phyloP scores from a whole-genome alignment of 1,140 invertebrate species.

The Papilio aristodemus region DNA sequence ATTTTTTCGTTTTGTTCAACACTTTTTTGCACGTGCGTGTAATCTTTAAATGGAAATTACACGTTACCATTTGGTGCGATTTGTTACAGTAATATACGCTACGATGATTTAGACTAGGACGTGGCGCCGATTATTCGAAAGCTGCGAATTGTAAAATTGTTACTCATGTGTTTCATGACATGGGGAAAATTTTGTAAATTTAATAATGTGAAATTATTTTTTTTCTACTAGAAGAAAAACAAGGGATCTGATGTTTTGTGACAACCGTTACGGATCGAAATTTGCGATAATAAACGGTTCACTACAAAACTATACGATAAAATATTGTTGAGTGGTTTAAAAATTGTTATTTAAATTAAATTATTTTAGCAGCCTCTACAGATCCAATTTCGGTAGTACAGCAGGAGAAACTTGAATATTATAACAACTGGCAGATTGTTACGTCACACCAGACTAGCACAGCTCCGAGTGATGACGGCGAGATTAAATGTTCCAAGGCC shows the following conservation, averaged over 20 bases:
- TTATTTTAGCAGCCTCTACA: background rate
- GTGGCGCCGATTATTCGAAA: background rate
- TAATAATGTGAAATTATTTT: too few species aligned
- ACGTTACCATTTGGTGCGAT: slow-evolving; percentile 1
- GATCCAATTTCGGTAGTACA: too few species aligned
- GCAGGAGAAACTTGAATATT: too few species aligned
- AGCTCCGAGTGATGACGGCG: slow-evolving; percentile 30
- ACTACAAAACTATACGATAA: too few species aligned
- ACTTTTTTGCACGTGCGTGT: slow-evolving; percentile 6
- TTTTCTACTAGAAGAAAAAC: too few species aligned
- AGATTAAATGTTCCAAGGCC: slow-evolving; percentile 53
- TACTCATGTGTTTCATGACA: background rate
- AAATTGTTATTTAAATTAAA: too few species aligned
- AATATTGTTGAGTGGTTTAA: too few species aligned
- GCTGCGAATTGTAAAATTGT: background rate
- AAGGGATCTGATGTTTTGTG: too few species aligned
- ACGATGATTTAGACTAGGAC: background rate
- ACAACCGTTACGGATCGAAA: too few species aligned
- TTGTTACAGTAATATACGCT: background rate
- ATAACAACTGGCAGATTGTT: slow-evolving; percentile 21
- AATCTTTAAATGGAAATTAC: slow-evolving; percentile 11
- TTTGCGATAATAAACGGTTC: too few species aligned
- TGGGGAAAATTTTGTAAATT: too few species aligned
- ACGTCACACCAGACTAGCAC: background rate
- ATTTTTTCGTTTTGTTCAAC: background rate